Percentiles rank a stretch among this genome's conserved stretches.
Evolutionary conservation across 2,797 vertebrate genomes (phyloP).

Genomic region (Yasuhikotakia modesta): DNA sequence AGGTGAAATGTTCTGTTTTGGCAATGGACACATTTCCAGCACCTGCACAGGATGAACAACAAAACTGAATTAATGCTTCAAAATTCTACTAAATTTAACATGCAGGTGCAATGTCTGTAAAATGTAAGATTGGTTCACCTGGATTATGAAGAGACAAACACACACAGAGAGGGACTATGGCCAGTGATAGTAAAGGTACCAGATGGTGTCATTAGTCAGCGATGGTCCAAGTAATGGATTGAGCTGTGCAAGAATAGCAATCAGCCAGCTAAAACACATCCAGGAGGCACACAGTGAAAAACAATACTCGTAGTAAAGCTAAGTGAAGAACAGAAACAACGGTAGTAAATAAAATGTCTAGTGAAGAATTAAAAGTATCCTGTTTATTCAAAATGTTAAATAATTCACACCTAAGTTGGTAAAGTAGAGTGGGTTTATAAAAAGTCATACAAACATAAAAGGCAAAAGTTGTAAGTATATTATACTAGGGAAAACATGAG

Average conservation of each 20-base stretch:
- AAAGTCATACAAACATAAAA: neutral
- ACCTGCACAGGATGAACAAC: slow-evolving; percentile 50
- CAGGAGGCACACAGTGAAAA: neutral
- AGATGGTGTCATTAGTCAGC: slow-evolving; percentile 85
- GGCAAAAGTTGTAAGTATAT: neutral
- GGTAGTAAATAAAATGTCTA: slow-evolving; percentile 17
- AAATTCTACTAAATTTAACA: neutral
- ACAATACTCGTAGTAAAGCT: too few relatives aligned
- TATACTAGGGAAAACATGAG: neutral
- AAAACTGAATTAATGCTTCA: neutral
- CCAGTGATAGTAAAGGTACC: slow-evolving; percentile 89
- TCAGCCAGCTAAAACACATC: slow-evolving; percentile 86
- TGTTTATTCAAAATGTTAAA: slow-evolving; percentile 47
- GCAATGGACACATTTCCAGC: slow-evolving; percentile 40
- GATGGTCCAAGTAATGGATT: slow-evolving; percentile 94
- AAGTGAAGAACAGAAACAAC: neutral
- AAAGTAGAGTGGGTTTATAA: neutral
- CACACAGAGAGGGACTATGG: slow-evolving; percentile 66
- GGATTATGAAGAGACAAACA: neutral
- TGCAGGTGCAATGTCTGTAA: neutral
- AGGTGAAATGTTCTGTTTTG: slow-evolving; percentile 44
- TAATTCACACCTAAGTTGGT: slow-evolving; percentile 60
- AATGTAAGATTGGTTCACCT: too few relatives aligned
- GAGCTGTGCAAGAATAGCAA: slow-evolving; percentile 94
- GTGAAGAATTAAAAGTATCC: too few relatives aligned